Conservation (phyloP, 2,888 invertebrate species). For the Argyresthia albistria region DNA sequence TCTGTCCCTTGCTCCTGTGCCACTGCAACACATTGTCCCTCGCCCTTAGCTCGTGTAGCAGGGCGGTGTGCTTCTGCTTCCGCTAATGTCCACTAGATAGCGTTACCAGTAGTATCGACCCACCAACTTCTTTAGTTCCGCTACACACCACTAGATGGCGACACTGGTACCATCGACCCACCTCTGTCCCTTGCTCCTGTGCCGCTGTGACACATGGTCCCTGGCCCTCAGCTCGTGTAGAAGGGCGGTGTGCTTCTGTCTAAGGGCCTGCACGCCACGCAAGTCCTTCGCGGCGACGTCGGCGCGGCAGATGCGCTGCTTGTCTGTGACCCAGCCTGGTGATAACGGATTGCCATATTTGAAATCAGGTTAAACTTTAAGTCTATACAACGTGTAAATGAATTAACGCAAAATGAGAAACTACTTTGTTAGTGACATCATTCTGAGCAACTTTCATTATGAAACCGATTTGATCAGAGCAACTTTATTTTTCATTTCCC, state of each 20-base stretch:
- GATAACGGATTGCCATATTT: background rate
- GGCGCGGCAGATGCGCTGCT: conserved; percentile 92
- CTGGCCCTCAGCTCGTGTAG: conserved; percentile 90
- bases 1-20: conserved; percentile 66
- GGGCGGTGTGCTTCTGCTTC: too few species aligned
- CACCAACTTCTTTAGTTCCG: too few species aligned
- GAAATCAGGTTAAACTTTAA: too few species aligned
- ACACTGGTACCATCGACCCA: conserved; percentile 13
- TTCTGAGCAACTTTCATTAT: too few species aligned
- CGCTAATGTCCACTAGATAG: too few species aligned
- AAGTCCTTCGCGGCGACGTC: conserved; percentile 96
- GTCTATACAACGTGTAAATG: too few species aligned
- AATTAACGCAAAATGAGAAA: too few species aligned
- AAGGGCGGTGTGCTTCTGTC: conserved; percentile 93
- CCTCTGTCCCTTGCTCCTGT: conserved; percentile 75
- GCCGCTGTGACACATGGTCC: conserved; percentile 50
- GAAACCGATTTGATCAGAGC: too few species aligned
- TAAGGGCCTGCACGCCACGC: conserved; percentile 88
- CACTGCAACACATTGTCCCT: conserved; percentile 59
- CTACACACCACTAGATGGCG: too few species aligned
- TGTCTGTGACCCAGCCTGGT: conserved; percentile 92
- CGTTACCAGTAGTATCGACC: too few species aligned
- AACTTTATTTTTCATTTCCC: too few species aligned
- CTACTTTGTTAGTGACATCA: too few species aligned
- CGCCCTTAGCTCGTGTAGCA: conserved; percentile 92